Conservation (phyloP, 1,140 invertebrate genomes). For the Neodiprion virginianus region DNA sequence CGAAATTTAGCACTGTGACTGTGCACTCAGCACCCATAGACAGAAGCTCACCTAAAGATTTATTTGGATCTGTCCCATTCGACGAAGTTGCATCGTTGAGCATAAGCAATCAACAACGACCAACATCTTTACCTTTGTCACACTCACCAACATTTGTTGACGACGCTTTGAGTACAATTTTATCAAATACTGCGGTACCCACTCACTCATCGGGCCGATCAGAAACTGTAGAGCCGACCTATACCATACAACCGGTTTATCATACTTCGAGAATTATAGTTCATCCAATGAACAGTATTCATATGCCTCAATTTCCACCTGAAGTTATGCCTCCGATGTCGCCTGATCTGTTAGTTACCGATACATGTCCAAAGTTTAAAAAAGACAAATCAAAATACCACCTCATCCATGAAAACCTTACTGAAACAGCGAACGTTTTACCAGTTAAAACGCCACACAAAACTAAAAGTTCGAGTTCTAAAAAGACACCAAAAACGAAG, state of each 20-base stretch:
- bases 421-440: constrained; percentile 44
- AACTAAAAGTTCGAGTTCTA: constrained; percentile 39
- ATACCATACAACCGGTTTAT: constrained; percentile 33
- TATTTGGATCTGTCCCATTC: constrained; percentile 71
- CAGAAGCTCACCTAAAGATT: constrained; percentile 55
- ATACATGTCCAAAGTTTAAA: constrained; percentile 46
- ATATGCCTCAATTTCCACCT: constrained; percentile 29
- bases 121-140: constrained; percentile 49
- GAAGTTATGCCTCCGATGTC: constrained; percentile 48
- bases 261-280: constrained; percentile 40
- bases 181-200: constrained; percentile 35
- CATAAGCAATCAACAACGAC: constrained; percentile 45
- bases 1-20: constrained; percentile 32
- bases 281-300: constrained; percentile 44
- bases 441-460: constrained; percentile 43
- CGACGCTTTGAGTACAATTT: constrained; percentile 35
- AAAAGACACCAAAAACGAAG: constrained; percentile 48
- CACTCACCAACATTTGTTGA: constrained; percentile 45
- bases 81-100: constrained; percentile 56
- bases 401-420: constrained; percentile 58
- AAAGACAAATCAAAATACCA: constrained; percentile 66
- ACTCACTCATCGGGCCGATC: constrained; percentile 24
- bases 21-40: constrained; percentile 18
- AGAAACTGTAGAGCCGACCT: constrained; percentile 10
- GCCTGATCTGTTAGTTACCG: constrained; percentile 45